Evolutionary conservation across 2,113 vertebrate species (phyloP).

Genomic region (Alligator sinensis): DNA sequence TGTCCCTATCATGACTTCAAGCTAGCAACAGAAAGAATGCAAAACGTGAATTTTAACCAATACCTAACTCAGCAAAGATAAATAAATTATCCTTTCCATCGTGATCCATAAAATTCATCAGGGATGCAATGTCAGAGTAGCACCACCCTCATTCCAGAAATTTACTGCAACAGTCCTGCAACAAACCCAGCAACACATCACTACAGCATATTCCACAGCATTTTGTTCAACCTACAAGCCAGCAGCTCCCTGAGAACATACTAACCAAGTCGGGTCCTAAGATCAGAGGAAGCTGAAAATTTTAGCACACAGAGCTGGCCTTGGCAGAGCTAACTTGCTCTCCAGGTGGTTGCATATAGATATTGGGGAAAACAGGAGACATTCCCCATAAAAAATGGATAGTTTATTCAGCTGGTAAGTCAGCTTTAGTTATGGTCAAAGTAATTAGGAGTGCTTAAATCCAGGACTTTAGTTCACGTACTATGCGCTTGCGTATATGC

Average conservation of each 20-base stretch:
- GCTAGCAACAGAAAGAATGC: too few species aligned
- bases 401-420: neutral
- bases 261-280: accelerated
- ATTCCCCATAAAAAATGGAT: neutral
- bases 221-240: neutral
- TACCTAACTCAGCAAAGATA: too few species aligned
- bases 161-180: too few species aligned
- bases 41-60: too few species aligned
- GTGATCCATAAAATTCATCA: too few species aligned
- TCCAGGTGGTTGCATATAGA: neutral
- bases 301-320: neutral
- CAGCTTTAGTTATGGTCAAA: neutral
- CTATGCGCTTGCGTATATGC: accelerated
- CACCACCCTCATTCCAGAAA: too few species aligned
- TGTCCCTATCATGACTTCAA: too few species aligned
- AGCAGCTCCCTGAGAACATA: neutral
- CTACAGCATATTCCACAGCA: too few species aligned
- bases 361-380: accelerated
- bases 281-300: neutral
- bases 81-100: too few species aligned
- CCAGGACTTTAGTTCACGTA: neutral
- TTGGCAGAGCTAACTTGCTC: neutral
- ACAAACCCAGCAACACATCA: too few species aligned
- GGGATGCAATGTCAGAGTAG: too few species aligned
- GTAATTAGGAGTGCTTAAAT: neutral